Base-by-base conservation (phyloP, 2,113 vertebrate species). In the Cynoglossus semilaevis region DNA sequence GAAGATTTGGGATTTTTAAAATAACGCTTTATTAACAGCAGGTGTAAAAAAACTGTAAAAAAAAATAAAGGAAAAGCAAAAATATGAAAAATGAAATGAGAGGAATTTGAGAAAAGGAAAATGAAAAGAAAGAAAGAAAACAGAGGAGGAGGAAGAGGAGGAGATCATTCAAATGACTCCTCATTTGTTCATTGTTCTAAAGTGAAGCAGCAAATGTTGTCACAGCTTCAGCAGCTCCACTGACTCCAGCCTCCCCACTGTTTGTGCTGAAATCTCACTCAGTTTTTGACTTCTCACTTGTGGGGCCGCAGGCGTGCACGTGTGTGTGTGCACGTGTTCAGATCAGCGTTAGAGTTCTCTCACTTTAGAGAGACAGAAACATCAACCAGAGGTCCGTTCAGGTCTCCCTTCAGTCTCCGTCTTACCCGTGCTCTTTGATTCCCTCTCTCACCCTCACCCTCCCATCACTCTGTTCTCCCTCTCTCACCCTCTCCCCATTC, bases 261-360 rank as follows among this genome's bases (percentile, higher is more conserved):
- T 17, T 58, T 4, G 16, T 44, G 44, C 15, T 16, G 41, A 51
- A 64, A 62, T 34, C 58, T 51, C 46, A 56, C 53, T 15, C 40
- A 51, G 41, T 17, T 22, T 67, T 40, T 44, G 59, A 62, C 46
- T 12, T 70, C 62, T 63, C 71, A 51, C 63, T 77, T 59, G 47
- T 19, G 42, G 62, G 22, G 58, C 37, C 47, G 46, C 66, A 74
- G 51, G 55, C 60, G 8, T 8, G 8, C 7, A 37, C 36, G 18
- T 41, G 53, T 55, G 73, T 67, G 59, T 60, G 70, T 42, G 64
- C 54, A 64, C 15, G 60, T 63, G 72, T 41, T 63, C 22, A 77
- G 70, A 79, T 73, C 63, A 67, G 63, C 22, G 22, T 29, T 45
- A 45, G 65, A 75, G 71, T 8, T 74, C 76, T 78, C 5, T 40